A percentile compares a stretch with the other conserved stretches of the same genome.
phyloP scores from a whole-genome alignment of 1,140 invertebrate species.

The Drosophila sturtevanti region DNA sequence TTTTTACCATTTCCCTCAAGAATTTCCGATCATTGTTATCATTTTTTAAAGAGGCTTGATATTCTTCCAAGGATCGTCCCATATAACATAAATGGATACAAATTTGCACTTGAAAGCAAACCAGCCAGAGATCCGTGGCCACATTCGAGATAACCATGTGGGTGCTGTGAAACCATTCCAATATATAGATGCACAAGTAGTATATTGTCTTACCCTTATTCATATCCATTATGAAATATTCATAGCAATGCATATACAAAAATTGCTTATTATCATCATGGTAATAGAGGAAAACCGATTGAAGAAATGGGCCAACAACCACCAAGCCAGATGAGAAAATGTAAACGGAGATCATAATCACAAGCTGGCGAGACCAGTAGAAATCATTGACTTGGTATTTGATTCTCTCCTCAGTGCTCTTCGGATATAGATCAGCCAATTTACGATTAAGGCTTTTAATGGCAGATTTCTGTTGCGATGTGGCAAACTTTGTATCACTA shows the following conservation, averaged over 20 bases:
- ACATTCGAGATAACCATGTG: constrained; percentile 54
- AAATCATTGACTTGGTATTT: constrained; percentile 44
- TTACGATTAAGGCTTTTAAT: constrained; percentile 37
- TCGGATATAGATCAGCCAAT: constrained; percentile 36
- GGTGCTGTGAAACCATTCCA: constrained; percentile 53
- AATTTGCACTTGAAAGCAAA: constrained; percentile 54
- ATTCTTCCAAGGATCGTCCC: constrained; percentile 25
- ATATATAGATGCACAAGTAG: constrained; percentile 40
- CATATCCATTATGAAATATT: constrained; percentile 41
- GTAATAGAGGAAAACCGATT: constrained; percentile 12
- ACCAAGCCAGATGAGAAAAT: constrained; percentile 39
- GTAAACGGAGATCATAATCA: constrained; percentile 25
- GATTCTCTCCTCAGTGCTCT: constrained; percentile 10
- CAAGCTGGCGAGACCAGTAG: constrained; percentile 37
- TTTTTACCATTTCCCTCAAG: constrained; percentile 43
- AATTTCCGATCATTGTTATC: constrained; percentile 35
- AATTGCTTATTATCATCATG: constrained; percentile 6
- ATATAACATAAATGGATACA: constrained; percentile 59
- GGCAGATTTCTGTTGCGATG: constrained; percentile 11
- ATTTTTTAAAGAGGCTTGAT: constrained; percentile 28
- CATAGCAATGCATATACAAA: constrained; percentile 50
- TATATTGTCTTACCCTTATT: neutral
- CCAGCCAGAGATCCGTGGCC: constrained; percentile 52
- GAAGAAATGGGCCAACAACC: constrained; percentile 40
- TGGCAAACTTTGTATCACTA: constrained; percentile 53